phyloP scores from a whole-genome alignment of 1,140 invertebrate species.

The Brachionus angularis region DNA sequence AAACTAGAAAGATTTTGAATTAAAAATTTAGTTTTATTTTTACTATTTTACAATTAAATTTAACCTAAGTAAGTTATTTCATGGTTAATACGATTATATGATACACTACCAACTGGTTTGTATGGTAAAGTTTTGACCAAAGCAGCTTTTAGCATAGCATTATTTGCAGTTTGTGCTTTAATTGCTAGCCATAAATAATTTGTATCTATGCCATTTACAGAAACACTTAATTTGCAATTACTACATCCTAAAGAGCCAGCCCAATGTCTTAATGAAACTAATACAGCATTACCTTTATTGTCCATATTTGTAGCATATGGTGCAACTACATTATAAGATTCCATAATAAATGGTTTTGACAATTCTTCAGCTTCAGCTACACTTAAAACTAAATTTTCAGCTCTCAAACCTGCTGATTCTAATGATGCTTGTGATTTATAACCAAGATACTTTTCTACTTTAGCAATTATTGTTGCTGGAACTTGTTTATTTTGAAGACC shows the following conservation, averaged over 20 bases:
- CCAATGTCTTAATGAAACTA: slow-evolving; percentile 26
- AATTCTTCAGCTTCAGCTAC: slow-evolving; percentile 15
- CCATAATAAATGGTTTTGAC: slow-evolving; percentile 19
- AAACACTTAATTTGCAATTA: slow-evolving; percentile 23
- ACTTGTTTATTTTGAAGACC: neutral
- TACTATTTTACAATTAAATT: too few species aligned
- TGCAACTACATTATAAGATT: neutral
- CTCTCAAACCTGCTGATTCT: slow-evolving; percentile 1
- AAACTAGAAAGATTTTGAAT: too few species aligned
- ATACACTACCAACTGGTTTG: neutral
- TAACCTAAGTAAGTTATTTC: slow-evolving; percentile 8
- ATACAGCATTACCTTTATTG: slow-evolving; percentile 13
- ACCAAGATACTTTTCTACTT: slow-evolving; percentile 15
- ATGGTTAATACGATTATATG: neutral
- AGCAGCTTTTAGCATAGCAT: slow-evolving; percentile 5
- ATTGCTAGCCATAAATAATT: slow-evolving; percentile 28
- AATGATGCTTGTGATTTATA: slow-evolving; percentile 18
- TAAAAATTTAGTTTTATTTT: too few species aligned
- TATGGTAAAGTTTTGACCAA: neutral
- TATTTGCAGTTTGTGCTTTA: neutral
- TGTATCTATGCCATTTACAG: neutral
- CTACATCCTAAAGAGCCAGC: slow-evolving; percentile 23
- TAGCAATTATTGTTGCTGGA: neutral
- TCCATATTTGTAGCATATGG: slow-evolving; percentile 1
- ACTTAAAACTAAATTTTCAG: slow-evolving; percentile 1